phyloP scores from a whole-genome alignment of 1,140 invertebrate genomes.

The Meloidogyne chitwoodi region DNA sequence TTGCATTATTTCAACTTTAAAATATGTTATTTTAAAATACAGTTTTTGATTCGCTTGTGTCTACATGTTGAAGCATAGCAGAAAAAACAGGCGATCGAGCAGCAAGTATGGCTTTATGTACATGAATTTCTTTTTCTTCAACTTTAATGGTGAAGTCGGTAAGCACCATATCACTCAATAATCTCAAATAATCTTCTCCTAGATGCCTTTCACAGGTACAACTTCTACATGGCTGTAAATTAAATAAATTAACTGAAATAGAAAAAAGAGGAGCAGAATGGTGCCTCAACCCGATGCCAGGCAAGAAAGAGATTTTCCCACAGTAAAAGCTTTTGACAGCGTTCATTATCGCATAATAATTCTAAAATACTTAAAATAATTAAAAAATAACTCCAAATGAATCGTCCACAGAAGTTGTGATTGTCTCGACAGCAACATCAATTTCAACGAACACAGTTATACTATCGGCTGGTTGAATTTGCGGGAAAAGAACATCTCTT shows the following conservation, averaged over 20 bases:
- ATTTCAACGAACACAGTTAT: conserved; percentile 60
- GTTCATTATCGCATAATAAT: neutral
- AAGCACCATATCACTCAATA: conserved; percentile 50
- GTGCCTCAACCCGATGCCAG: too few species aligned
- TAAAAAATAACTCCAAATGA: conserved; percentile 15
- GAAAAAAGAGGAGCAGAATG: too few species aligned
- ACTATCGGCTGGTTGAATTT: conserved; percentile 54
- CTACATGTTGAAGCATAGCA: conserved; percentile 54
- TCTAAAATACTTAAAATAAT: too few species aligned
- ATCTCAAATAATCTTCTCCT: conserved; percentile 50
- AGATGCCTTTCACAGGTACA: conserved; percentile 47
- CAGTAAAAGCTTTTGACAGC: too few species aligned
- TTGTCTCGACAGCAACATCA: conserved; percentile 59
- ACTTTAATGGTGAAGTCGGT: conserved; percentile 53
- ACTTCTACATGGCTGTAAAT: conserved; percentile 1
- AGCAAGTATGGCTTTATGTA: conserved; percentile 57
- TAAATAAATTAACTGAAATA: neutral
- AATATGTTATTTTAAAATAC: conserved; percentile 18
- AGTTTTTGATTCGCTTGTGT: conserved; percentile 51
- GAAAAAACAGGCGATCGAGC: conserved; percentile 57
- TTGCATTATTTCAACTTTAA: neutral
- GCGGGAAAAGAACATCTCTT: conserved; percentile 57
- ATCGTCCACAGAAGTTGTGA: conserved; percentile 51
- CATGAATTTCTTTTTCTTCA: conserved; percentile 31
- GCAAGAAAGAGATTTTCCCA: too few species aligned